Conservation (phyloP, 2,113 vertebrate genomes). For the Tetraodon nigroviridis region DNA sequence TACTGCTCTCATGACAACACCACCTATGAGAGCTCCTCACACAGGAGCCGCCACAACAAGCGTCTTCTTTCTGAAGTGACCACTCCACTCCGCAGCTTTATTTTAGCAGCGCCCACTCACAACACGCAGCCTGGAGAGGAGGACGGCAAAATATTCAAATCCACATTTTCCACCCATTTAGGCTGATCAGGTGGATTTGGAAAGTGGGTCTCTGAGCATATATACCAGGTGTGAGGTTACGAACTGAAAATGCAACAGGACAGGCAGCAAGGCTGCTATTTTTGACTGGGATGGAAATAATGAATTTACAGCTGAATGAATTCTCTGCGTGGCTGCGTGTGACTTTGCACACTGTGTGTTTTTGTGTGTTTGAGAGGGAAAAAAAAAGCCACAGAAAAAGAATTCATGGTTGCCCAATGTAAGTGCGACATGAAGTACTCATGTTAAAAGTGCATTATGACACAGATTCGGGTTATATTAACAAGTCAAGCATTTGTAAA, state of each 20-base stretch:
- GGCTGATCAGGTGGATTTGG: neutral
- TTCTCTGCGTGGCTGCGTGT: too few species aligned
- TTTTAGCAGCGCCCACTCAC: neutral
- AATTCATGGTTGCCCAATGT: too few species aligned
- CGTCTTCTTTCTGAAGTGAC: conserved; percentile 37
- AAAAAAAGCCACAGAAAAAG: neutral
- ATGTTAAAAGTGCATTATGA: too few species aligned
- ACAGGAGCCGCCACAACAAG: conserved; percentile 19
- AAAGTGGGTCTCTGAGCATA: too few species aligned
- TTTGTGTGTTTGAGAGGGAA: neutral
- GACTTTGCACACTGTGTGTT: too few species aligned
- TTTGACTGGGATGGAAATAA: neutral
- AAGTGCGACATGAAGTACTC: too few species aligned
- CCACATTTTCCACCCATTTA: neutral
- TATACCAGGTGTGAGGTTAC: too few species aligned
- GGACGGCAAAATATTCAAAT: conserved; percentile 7
- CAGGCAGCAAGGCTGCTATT: too few species aligned
- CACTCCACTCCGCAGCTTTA: conserved; percentile 25
- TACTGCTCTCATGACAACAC: conserved; percentile 17
- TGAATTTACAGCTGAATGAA: conserved; percentile 1
- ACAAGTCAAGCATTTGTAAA: too few species aligned
- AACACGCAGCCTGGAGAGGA: neutral
- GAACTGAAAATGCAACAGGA: too few species aligned
- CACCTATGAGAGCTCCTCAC: conserved; percentile 24
- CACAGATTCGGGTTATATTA: too few species aligned